phyloP scores from a whole-genome alignment of 2,113 vertebrate species.

The Istiophorus platypterus region DNA sequence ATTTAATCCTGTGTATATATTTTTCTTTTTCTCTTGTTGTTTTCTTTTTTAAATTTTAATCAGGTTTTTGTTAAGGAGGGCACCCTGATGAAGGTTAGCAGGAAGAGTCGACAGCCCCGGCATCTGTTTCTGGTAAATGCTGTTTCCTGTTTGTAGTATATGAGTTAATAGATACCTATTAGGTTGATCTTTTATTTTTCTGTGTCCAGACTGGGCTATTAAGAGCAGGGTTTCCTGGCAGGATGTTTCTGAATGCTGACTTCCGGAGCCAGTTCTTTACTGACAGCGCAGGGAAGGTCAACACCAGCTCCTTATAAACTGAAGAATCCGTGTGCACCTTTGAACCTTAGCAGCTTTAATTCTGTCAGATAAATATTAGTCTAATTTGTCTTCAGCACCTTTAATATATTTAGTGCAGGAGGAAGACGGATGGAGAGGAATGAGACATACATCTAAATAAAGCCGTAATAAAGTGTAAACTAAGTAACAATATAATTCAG shows the following conservation, averaged over 20 bases:
- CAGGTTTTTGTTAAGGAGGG: slow-evolving; percentile 98
- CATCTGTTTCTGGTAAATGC: slow-evolving; percentile 95
- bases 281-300: slow-evolving; percentile 80
- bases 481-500: slow-evolving; percentile 56
- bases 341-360: neutral
- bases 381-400: neutral
- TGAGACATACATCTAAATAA: neutral
- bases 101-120: slow-evolving; percentile 90
- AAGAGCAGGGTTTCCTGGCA: slow-evolving; percentile 85
- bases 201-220: slow-evolving; percentile 76
- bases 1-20: slow-evolving; percentile 33
- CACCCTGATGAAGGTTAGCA: slow-evolving; percentile 94
- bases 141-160: slow-evolving; percentile 43
- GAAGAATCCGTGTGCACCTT: slow-evolving; percentile 25
- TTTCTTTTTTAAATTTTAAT: neutral
- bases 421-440: slow-evolving; percentile 15
- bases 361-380: slow-evolving; percentile 11
- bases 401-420: neutral
- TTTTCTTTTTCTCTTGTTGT: neutral
- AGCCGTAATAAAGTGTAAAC: slow-evolving; percentile 49
- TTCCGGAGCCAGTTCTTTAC: slow-evolving; percentile 84
- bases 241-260: slow-evolving; percentile 87
- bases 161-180: neutral
- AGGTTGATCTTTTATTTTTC: slow-evolving; percentile 4
- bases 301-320: slow-evolving; percentile 30